These are phyloP conservation scores for Bombus consobrinus DNA, from an alignment of 1,140 invertebrate genomes.

Conservation along the genomic window DNA sequence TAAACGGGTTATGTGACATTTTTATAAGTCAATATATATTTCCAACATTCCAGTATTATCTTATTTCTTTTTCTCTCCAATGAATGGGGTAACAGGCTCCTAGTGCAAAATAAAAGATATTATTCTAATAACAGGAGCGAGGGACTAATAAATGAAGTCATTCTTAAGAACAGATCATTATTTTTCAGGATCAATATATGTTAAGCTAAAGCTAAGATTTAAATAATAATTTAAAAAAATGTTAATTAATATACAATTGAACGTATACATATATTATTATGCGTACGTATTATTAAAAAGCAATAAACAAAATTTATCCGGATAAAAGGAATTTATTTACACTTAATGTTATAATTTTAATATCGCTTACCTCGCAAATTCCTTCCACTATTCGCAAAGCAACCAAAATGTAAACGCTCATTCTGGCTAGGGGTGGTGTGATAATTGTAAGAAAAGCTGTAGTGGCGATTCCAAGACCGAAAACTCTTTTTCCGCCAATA, in stretches of 20 bases:
- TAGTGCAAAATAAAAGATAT: not conserved
- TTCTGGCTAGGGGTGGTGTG: conserved; percentile 90
- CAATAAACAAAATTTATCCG: too few relatives aligned
- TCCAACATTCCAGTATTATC: not conserved
- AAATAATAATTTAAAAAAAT: too few relatives aligned
- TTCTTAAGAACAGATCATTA: not conserved
- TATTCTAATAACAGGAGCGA: not conserved
- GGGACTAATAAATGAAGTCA: not conserved
- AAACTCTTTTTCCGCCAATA: conserved; percentile 88
- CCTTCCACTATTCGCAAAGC: conserved; percentile 92
- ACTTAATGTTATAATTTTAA: not conserved
- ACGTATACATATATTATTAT: too few relatives aligned
- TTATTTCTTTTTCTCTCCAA: not conserved
- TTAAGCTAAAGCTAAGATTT: not conserved
- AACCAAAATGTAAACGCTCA: conserved; percentile 88
- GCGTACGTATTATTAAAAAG: too few relatives aligned
- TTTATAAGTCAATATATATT: not conserved
- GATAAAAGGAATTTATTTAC: too few relatives aligned
- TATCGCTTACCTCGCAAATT: conserved; percentile 88
- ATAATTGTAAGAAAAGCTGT: conserved; percentile 93
- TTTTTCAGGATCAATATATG: not conserved
- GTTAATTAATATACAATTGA: too few relatives aligned
- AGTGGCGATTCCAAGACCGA: conserved; percentile 90
- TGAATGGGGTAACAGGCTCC: not conserved
- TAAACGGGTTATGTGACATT: conserved; percentile 4